phyloP scores from a whole-genome alignment of 2,797 vertebrate species.

The Rhyacichthys aspro region DNA sequence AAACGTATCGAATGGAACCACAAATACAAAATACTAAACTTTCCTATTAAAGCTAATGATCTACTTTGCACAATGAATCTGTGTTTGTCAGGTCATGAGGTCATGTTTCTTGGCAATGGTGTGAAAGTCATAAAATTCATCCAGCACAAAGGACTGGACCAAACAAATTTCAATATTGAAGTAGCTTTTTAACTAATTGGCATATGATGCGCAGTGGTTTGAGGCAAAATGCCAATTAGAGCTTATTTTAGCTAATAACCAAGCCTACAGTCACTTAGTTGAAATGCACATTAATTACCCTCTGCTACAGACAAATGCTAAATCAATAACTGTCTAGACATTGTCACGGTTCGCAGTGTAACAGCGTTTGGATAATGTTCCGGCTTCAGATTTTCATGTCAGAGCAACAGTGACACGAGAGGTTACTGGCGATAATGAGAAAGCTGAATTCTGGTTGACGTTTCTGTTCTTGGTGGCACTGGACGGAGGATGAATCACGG shows the following conservation, averaged over 20 bases:
- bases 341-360: neutral
- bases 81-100: conserved; percentile 9
- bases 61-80: conserved; percentile 15
- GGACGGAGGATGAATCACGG: conserved; percentile 20
- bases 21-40: too few relatives aligned
- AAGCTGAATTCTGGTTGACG: conserved; percentile 3
- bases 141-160: conserved; percentile 8
- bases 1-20: too few relatives aligned
- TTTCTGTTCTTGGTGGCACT: conserved; percentile 1
- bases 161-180: conserved; percentile 25
- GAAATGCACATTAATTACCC: conserved; percentile 1
- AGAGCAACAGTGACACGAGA: neutral
- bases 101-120: conserved; percentile 19
- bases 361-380: neutral
- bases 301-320: neutral
- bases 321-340: neutral
- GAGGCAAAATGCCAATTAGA: conserved; percentile 21
- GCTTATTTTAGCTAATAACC: conserved; percentile 1
- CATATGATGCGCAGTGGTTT: conserved; percentile 2
- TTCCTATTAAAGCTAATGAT: conserved; percentile 9
- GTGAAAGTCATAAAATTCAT: conserved; percentile 18
- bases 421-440: conserved; percentile 2
- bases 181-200: conserved; percentile 23
- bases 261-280: neutral
- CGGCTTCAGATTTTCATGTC: neutral